These are phyloP conservation scores for Antennarius striatus DNA, from an alignment of 2,113 vertebrate species.

Conservation along the genomic window DNA sequence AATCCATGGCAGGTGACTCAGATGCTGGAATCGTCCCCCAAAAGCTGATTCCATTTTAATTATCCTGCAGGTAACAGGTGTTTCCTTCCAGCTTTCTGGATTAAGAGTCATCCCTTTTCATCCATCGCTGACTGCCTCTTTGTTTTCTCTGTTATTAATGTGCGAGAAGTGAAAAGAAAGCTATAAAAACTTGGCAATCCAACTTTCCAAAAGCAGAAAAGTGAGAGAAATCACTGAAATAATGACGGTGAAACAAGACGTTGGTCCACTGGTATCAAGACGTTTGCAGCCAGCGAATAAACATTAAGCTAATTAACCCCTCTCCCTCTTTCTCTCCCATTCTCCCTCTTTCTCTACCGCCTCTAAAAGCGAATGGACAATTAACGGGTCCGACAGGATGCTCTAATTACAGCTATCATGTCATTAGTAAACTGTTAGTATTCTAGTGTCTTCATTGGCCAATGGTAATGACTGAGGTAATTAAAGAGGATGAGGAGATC, in stretches of 20 bases:
- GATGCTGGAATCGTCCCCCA: constrained; percentile 6
- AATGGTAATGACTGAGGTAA: constrained; percentile 68
- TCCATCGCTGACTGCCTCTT: not conserved
- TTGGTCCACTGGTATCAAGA: constrained; percentile 34
- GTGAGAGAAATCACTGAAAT: constrained; percentile 6
- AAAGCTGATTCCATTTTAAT: constrained; percentile 36
- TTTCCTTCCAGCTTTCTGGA: constrained; percentile 30
- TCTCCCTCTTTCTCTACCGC: constrained; percentile 20
- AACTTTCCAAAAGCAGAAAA: not conserved
- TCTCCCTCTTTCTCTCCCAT: constrained; percentile 7
- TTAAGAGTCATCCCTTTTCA: constrained; percentile 22
- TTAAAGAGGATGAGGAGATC: constrained; percentile 40
- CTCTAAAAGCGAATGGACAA: constrained; percentile 61
- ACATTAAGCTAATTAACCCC: constrained; percentile 57
- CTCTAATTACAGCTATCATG: constrained; percentile 78
- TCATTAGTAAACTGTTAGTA: constrained; percentile 73
- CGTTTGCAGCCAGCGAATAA: constrained; percentile 41
- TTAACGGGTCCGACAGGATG: constrained; percentile 66
- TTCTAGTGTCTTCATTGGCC: constrained; percentile 60
- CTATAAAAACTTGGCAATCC: not conserved
- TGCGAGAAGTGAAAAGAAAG: too few relatives aligned
- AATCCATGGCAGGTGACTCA: constrained; percentile 24
- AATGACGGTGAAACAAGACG: constrained; percentile 12
- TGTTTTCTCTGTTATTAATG: not conserved
- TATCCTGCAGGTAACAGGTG: constrained; percentile 52